Conservation (phyloP, 1,140 invertebrate genomes). For the Eriocheir sinensis region DNA sequence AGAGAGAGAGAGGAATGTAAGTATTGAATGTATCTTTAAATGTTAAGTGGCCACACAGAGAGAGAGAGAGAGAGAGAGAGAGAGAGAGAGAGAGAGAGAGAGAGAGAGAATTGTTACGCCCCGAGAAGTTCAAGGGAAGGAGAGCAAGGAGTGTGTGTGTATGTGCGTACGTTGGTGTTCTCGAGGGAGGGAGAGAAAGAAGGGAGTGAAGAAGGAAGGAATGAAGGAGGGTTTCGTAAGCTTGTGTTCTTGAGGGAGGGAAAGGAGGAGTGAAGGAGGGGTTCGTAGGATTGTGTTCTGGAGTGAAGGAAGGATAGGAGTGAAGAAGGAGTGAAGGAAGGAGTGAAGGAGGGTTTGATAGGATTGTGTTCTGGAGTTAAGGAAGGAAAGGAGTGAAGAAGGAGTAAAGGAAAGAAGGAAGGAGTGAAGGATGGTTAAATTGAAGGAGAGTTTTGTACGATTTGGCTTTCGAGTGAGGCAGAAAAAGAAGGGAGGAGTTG, state of each 20-base stretch:
- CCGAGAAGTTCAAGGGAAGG: background rate
- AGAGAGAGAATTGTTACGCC: conserved; percentile 27
- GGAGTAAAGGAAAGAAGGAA: background rate
- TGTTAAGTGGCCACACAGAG: background rate
- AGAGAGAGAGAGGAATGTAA: background rate
- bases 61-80: background rate
- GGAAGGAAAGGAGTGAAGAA: background rate
- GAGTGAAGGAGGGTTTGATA: too few species aligned
- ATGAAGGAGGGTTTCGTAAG: too few species aligned
- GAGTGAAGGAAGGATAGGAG: background rate
- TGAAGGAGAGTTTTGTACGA: background rate
- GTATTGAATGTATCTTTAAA: background rate
- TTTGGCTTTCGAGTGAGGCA: background rate
- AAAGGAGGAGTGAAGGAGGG: background rate
- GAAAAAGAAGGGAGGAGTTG: background rate
- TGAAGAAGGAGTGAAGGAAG: background rate
- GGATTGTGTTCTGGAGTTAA: background rate
- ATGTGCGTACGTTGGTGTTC: background rate
- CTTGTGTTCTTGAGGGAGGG: background rate
- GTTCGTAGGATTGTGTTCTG: background rate
- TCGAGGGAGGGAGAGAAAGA: background rate
- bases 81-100: background rate
- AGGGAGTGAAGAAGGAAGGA: background rate
- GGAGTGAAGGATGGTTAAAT: too few species aligned
- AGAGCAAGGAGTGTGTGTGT: background rate